Evolutionary conservation across 2,888 invertebrate species (phyloP), one percentile per base, ranked within the genome.

Genomic region (Spodoptera littoralis): DNA sequence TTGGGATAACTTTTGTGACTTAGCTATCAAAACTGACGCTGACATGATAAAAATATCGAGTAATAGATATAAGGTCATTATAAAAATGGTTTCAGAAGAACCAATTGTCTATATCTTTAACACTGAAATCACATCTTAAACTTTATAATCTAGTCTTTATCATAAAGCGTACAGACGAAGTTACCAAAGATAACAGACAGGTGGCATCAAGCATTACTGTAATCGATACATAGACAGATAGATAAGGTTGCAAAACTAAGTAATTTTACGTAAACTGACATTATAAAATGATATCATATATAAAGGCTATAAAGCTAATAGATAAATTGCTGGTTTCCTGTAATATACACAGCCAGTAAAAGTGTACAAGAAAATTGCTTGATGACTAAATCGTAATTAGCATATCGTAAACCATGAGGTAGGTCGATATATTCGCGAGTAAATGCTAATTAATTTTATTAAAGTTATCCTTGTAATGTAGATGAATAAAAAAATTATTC

Each of bases 321-420:
- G 11, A 54, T 54, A 77, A 74, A 74, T 51, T 64, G 41, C 59
- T 22, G 22, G 61, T 57, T 63, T 76, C 78, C 75, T 66, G 75
- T 58, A 13, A 65, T 60, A 54, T 43, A 59, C 57, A 4, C 27
- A 8, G 59, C 55, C 44, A 62, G 60, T 70, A 60, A 65, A 65
- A 52, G 18, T 62, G 12, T 48, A 75, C 60, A 55, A 53, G n/a
- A 41, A 41, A 73, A 73, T 73, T 52, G 48, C 60, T 66, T 49
- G 12, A 49, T 13, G 48, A 12, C 59, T 52, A 48, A 55, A 66
- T 70, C 43, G 43, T 73, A 43, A 60, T 70, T 52, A 48, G 11
- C 44, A 55, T 58, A 51, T 54, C 45, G 46, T 47, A 22, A 36
- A n/a, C 46, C 9, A 50, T n/a, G 11, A 0, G 4, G 22, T 57